phyloP scores from a whole-genome alignment of 1,140 invertebrate genomes.

The Zaprionus lachaisei region DNA sequence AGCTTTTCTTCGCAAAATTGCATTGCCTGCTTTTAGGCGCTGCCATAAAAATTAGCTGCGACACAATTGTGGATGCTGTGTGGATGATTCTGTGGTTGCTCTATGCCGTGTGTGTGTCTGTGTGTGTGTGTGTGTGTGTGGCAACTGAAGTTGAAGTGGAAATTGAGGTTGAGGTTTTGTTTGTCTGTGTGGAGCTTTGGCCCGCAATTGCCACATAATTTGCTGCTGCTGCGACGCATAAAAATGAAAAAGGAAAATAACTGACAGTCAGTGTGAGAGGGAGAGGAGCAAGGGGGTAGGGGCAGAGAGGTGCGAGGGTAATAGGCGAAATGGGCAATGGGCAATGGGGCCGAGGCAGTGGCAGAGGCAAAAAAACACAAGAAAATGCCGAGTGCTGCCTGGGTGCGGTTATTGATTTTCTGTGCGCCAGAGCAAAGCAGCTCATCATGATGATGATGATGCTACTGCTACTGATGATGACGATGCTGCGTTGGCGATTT shows the following conservation, averaged over 20 bases:
- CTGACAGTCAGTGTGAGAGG: constrained; percentile 18
- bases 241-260: constrained; percentile 19
- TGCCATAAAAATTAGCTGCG: constrained; percentile 2
- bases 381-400: constrained; percentile 41
- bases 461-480: constrained; percentile 20
- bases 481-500: constrained; percentile 68
- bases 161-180: constrained; percentile 23
- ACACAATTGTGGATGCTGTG: background rate
- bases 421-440: constrained; percentile 45
- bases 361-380: constrained; percentile 26
- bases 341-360: constrained; percentile 32
- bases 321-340: constrained; percentile 38
- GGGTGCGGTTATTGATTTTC: constrained; percentile 80
- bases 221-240: constrained; percentile 32
- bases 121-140: background rate
- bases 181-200: constrained; percentile 25
- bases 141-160: background rate
- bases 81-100: background rate
- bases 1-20: constrained; percentile 34
- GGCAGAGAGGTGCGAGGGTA: constrained; percentile 2
- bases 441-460: constrained; percentile 15
- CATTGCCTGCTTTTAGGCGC: constrained; percentile 46
- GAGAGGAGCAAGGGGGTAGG: background rate
- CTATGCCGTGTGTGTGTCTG: background rate
- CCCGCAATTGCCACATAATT: constrained; percentile 41